Percentiles rank a stretch among this genome's conserved stretches.
These are phyloP conservation scores for Paramuricea clavata DNA, from an alignment of 92 coral and sea anemone species.

Conservation along the genomic window DNA sequence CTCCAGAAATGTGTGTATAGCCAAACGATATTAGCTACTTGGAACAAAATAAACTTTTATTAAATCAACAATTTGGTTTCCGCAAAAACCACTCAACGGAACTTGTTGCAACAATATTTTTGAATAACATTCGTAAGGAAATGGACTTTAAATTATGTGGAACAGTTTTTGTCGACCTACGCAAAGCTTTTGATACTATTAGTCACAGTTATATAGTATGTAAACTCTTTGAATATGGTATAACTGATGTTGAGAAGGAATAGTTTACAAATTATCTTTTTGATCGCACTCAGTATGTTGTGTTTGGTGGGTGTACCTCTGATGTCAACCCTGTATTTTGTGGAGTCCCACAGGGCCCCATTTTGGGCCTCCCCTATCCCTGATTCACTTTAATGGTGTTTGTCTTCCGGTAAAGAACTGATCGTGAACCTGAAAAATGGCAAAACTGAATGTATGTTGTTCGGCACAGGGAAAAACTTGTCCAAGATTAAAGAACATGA, in stretches of 20 bases:
- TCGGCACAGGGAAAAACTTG: too few relatives aligned
- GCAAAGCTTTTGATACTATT: background rate
- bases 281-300: background rate
- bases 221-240: background rate
- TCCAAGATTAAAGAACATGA: too few relatives aligned
- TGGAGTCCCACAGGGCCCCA: background rate
- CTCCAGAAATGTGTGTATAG: background rate
- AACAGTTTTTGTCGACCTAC: background rate
- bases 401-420: background rate
- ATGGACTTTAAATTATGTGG: background rate
- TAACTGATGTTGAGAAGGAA: too few relatives aligned
- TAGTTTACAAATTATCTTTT: too few relatives aligned
- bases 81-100: background rate
- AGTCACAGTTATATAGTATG: background rate
- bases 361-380: background rate
- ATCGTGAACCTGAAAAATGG: background rate
- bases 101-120: background rate
- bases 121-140: background rate
- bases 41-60: background rate
- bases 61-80: background rate
- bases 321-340: background rate
- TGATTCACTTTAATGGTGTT: background rate
- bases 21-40: background rate
- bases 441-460: too few relatives aligned
- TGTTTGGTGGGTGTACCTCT: background rate